phyloP scores from a whole-genome alignment of 2,888 invertebrate genomes.

The Aporophyla lueneburgensis region DNA sequence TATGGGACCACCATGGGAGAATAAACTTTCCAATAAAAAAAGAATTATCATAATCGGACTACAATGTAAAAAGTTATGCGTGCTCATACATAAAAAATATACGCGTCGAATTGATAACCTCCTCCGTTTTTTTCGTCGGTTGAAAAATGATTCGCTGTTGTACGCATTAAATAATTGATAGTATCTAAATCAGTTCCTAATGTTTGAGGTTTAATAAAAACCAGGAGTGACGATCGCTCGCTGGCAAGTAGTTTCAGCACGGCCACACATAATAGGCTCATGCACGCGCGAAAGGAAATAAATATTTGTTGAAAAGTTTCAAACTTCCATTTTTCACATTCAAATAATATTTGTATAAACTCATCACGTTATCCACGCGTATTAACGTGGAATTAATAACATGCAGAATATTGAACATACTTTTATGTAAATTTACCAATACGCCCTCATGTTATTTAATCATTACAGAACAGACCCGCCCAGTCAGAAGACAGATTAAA shows the following conservation, averaged over 20 bases:
- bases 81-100: too few relatives aligned
- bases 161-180: background rate
- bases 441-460: slow-evolving; percentile 4
- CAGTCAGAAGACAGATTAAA: slow-evolving; percentile 26
- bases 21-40: too few relatives aligned
- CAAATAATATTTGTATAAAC: slow-evolving; percentile 10
- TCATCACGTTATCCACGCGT: background rate
- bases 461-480: background rate
- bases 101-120: too few relatives aligned
- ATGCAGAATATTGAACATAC: too few relatives aligned
- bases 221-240: background rate
- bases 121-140: too few relatives aligned
- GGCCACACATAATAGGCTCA: background rate
- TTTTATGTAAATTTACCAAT: slow-evolving; percentile 22
- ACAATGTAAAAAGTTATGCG: too few relatives aligned
- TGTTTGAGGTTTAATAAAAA: background rate
- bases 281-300: background rate
- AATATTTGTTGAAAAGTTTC: background rate
- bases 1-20: too few relatives aligned
- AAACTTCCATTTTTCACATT: background rate
- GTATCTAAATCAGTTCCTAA: background rate
- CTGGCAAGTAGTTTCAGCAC: background rate
- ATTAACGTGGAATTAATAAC: slow-evolving; percentile 16
- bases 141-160: too few relatives aligned
- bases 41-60: too few relatives aligned